phyloP scores from a whole-genome alignment of 2,888 invertebrate species.

The Parnassius orleans region DNA sequence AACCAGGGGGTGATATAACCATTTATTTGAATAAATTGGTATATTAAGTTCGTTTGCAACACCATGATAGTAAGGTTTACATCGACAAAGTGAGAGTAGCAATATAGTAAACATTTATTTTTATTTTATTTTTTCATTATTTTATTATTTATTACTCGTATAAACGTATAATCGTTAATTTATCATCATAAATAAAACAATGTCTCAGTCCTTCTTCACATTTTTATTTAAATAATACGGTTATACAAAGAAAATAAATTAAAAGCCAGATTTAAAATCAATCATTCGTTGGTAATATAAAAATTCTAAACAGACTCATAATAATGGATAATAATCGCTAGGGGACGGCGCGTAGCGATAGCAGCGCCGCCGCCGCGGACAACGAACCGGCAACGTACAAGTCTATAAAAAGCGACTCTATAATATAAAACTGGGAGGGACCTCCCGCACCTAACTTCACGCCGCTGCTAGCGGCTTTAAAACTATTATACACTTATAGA shows the following conservation, averaged over 20 bases:
- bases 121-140: conserved; percentile 33
- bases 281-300: conserved; percentile 80
- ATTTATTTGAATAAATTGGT: conserved; percentile 78
- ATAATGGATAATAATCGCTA: conserved; percentile 62
- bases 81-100: conserved; percentile 66
- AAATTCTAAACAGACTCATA: conserved; percentile 78
- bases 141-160: conserved; percentile 49
- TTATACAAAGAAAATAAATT: conserved; percentile 79
- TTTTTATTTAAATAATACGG: conserved; percentile 78
- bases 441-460: conserved; percentile 75
- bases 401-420: conserved; percentile 77
- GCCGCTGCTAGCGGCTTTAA: conserved; percentile 62
- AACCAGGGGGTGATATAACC: conserved; percentile 70
- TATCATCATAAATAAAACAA: conserved; percentile 75
- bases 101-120: conserved; percentile 61
- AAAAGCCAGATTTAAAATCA: conserved; percentile 77
- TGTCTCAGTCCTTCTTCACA: conserved; percentile 73
- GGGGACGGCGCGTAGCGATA: not conserved
- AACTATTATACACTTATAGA: conserved; percentile 78
- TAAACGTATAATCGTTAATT: conserved; percentile 52
- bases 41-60: conserved; percentile 78
- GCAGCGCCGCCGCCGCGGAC: conserved; percentile 17
- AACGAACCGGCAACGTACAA: conserved; percentile 58
- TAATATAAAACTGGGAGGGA: conserved; percentile 73
- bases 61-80: conserved; percentile 75